Evolutionary conservation across 2,113 vertebrate genomes (phyloP).

Genomic region (Scytalopus superciliaris): DNA sequence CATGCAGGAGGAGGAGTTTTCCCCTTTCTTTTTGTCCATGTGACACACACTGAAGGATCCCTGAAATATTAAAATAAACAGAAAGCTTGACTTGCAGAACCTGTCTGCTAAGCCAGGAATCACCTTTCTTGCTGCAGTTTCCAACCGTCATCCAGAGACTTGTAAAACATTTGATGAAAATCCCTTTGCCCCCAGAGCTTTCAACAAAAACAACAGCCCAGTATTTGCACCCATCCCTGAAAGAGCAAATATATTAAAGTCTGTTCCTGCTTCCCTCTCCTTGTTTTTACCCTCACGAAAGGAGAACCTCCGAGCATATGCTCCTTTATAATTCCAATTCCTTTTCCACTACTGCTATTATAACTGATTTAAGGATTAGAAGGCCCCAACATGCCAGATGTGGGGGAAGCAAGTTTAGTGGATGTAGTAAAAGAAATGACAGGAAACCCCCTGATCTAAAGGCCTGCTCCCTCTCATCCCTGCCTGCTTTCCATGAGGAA

Average conservation of each 20-base stretch:
- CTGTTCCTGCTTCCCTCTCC: neutral
- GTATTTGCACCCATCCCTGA: constrained; percentile 32
- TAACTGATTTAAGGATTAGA: constrained; percentile 43
- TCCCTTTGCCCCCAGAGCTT: constrained; percentile 31
- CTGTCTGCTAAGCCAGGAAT: constrained; percentile 68
- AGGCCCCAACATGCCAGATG: neutral
- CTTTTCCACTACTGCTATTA: neutral
- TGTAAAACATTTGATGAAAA: constrained; percentile 52
- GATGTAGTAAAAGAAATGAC: constrained; percentile 9
- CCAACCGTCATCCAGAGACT: constrained; percentile 38
- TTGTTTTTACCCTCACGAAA: neutral
- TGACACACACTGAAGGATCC: constrained; percentile 57
- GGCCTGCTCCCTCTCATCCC: constrained; percentile 15
- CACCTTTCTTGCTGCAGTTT: constrained; percentile 62
- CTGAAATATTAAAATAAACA: constrained; percentile 70
- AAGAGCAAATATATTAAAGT: constrained; percentile 43
- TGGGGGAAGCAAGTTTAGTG: constrained; percentile 15
- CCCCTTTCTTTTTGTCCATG: constrained; percentile 26
- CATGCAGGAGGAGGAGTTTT: constrained; percentile 26
- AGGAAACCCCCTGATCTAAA: neutral
- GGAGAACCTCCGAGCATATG: neutral
- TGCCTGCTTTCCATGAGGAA: neutral
- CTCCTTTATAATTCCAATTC: constrained; percentile 6
- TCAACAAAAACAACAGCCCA: constrained; percentile 52
- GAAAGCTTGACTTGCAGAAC: constrained; percentile 69